These are phyloP conservation scores for Orbicella faveolata DNA, from an alignment of 64 coral and sea anemone species.

Conservation along the genomic window DNA sequence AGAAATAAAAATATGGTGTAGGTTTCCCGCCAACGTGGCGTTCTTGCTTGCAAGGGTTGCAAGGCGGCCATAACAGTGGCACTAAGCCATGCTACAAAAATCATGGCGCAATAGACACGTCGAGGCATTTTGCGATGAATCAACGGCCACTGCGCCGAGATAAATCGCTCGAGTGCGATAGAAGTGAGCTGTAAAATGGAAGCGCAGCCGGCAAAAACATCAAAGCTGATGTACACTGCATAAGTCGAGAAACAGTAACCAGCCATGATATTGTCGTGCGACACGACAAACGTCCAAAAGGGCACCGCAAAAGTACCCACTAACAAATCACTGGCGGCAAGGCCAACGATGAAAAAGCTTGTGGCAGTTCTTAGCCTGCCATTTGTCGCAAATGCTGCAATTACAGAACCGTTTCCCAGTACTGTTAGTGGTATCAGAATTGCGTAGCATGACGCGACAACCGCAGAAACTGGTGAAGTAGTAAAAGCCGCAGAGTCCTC, in stretches of 20 bases:
- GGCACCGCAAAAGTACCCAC: conserved; percentile 49
- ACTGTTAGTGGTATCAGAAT: conserved; percentile 44
- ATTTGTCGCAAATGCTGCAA: conserved; percentile 46
- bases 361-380: conserved; percentile 44
- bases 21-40: conserved; percentile 30
- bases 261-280: conserved; percentile 6
- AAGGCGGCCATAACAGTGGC: conserved; percentile 48
- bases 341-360: conserved; percentile 60
- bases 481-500: not conserved
- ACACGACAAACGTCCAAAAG: conserved; percentile 56
- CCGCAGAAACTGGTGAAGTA: not conserved
- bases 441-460: conserved; percentile 21
- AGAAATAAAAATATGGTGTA: conserved; percentile 44
- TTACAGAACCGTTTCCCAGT: conserved; percentile 66
- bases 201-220: conserved; percentile 65
- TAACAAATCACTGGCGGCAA: conserved; percentile 46
- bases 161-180: conserved; percentile 69
- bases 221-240: conserved; percentile 45
- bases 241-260: conserved; percentile 10
- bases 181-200: conserved; percentile 74
- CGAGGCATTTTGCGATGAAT: conserved; percentile 63
- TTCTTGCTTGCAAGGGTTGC: conserved; percentile 43
- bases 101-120: conserved; percentile 48
- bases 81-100: conserved; percentile 56
- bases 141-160: conserved; percentile 56